Evolutionary conservation across 1,140 invertebrate genomes (phyloP).

Genomic region (Acromyrmex charruanus): DNA sequence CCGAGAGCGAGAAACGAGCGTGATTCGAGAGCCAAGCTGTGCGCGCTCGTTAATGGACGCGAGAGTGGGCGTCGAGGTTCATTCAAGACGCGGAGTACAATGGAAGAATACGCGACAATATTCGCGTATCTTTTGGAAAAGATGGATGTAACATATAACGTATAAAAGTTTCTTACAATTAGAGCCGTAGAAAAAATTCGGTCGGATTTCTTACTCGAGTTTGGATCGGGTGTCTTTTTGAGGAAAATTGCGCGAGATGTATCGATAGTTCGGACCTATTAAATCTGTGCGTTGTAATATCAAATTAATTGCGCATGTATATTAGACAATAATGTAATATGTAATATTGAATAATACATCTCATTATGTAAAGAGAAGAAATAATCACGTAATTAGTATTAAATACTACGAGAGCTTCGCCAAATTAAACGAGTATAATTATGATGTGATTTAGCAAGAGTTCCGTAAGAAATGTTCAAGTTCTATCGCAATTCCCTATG

Average conservation of each 20-base stretch:
- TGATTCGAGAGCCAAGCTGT: slow-evolving; percentile 28
- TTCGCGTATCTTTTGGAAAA: slow-evolving; percentile 12
- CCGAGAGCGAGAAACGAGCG: slow-evolving; percentile 30
- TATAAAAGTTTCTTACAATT: slow-evolving; percentile 7
- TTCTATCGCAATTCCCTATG: background rate
- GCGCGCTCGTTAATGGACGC: slow-evolving; percentile 31
- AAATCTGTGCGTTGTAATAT: background rate
- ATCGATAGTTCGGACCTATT: background rate
- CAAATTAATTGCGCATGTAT: background rate
- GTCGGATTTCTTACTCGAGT: background rate
- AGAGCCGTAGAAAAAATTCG: background rate
- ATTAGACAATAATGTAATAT: background rate
- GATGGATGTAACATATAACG: background rate
- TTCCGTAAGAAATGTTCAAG: background rate
- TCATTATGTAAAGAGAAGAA: background rate
- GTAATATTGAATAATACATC: background rate
- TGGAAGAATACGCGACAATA: slow-evolving; percentile 43
- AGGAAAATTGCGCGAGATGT: background rate
- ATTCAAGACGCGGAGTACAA: slow-evolving; percentile 35
- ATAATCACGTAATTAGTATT: background rate
- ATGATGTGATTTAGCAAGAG: slow-evolving; percentile 14
- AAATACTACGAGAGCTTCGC: background rate
- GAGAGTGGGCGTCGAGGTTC: slow-evolving; percentile 46
- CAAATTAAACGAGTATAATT: slow-evolving; percentile 27
- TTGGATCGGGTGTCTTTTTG: background rate